phyloP scores from a whole-genome alignment of 2,797 vertebrate genomes.

The Clamator glandarius region DNA sequence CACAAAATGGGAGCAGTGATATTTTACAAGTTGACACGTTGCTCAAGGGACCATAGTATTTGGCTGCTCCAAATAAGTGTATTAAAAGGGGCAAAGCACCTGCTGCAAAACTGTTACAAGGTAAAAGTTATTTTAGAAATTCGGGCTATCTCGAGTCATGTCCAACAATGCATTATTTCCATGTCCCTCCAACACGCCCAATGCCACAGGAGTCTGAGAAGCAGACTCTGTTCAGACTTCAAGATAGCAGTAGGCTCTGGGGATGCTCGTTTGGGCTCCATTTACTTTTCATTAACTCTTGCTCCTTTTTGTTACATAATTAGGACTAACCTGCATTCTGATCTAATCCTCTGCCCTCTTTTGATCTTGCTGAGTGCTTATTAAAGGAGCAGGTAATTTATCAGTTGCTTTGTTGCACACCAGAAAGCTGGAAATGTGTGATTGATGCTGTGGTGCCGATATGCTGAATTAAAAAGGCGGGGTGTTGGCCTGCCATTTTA shows the following conservation, averaged over 20 bases:
- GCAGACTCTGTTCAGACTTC: background rate
- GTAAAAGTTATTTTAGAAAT: background rate
- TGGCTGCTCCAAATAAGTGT: background rate
- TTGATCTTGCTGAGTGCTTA: background rate
- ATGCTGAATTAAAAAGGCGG: background rate
- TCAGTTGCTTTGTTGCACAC: background rate
- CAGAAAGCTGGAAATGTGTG: background rate
- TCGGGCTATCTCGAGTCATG: background rate
- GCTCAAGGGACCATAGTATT: background rate
- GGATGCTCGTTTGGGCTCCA: background rate
- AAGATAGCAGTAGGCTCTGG: background rate
- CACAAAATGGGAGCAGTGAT: background rate
- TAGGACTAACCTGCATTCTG: background rate
- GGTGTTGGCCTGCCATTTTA: background rate
- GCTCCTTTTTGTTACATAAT: background rate
- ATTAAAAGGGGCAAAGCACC: background rate
- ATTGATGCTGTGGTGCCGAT: background rate
- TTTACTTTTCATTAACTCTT: background rate
- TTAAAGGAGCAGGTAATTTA: background rate
- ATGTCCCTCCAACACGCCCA: rapidly evolving
- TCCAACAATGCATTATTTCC: background rate
- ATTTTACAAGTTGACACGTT: background rate
- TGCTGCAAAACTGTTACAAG: background rate
- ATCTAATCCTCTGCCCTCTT: background rate
- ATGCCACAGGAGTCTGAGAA: background rate